Base-by-base conservation (phyloP, 2,113 vertebrate genomes). In the Tupaia tana region DNA sequence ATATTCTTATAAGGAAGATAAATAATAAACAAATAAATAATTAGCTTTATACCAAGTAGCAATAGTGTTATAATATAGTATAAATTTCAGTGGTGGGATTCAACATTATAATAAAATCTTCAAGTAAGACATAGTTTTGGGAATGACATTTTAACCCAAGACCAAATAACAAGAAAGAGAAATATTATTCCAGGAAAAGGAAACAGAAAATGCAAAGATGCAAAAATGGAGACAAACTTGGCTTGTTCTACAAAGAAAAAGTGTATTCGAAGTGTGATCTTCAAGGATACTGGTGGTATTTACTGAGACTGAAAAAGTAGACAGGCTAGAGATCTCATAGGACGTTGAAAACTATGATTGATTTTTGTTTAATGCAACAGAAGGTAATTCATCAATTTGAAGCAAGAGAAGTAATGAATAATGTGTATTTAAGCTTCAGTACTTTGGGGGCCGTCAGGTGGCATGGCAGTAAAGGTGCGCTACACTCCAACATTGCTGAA, bases 301-400 rank as follows among this genome's bases (percentile, higher is more conserved):
- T 71, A 8, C 82, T 92, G 12, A 75, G 3, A 1, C n/a, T 78
- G 14, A 31, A 82, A 91, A 73, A 83, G 8, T 29, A 77, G 24
- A 56, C 52, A 81, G 11, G n/a, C 24, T 80, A 80, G 8, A 92
- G 24, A 75, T 75, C 24, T 29, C 54, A 67, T n/a, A 61, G 22
- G 34, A 12, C 4, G n/a, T 19, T 81, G 13, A 71, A 74, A 81
- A 66, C 14, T 13, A 61, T 24, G 34, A 56, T 25, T 81, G 6
- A 43, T 58, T 56, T 67, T n/a, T 52, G n/a, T 63, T 61, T 27
- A 86, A 64, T 43, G 58, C 9, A 75, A 64, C 5, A 31, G 16
- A 19, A 74, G 86, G 14, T 75, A 3, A 89, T 77, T 86, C 27
- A 73, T 92, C 92, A 7, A 64, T 64, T 92, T 89, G 66, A 80